A percentile compares a stretch with the other conserved stretches of the same genome.
Conservation (phyloP, 2,888 invertebrate genomes). For the Merodon equestris region DNA sequence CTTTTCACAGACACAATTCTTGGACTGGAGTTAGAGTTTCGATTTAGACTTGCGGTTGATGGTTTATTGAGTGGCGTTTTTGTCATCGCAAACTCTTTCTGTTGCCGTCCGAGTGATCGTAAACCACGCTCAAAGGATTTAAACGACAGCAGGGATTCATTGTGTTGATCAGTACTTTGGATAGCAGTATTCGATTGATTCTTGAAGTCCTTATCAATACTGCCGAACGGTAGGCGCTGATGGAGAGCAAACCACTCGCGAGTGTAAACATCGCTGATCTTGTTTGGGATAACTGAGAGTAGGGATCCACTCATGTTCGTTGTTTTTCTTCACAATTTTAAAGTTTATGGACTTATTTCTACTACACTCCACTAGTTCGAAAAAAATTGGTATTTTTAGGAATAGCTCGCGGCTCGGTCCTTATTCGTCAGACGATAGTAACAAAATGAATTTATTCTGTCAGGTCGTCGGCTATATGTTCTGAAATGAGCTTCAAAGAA, state of each 20-base stretch:
- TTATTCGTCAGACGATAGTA: not conserved
- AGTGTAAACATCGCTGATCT: constrained; percentile 6
- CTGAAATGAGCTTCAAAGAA: not conserved
- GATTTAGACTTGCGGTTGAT: not conserved
- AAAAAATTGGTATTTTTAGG: too few species aligned
- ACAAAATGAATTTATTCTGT: not conserved
- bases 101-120: not conserved
- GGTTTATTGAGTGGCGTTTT: not conserved
- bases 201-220: constrained; percentile 38
- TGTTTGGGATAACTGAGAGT: constrained; percentile 14
- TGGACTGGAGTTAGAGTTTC: constrained; percentile 29
- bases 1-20: constrained; percentile 52
- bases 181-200: constrained; percentile 42
- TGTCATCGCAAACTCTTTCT: not conserved
- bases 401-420: not conserved
- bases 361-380: too few species aligned
- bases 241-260: not conserved
- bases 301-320: constrained; percentile 49
- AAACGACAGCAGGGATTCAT: constrained; percentile 5
- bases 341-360: too few species aligned
- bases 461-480: not conserved
- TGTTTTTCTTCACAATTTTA: not conserved
- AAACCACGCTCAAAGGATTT: not conserved
- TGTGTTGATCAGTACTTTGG: constrained; percentile 7
- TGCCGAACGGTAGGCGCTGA: not conserved